A percentile compares a stretch with the other conserved stretches of the same genome.
These are phyloP conservation scores for Plecotus auritus DNA, from an alignment of 2,113 vertebrate genomes.

Conservation along the genomic window DNA sequence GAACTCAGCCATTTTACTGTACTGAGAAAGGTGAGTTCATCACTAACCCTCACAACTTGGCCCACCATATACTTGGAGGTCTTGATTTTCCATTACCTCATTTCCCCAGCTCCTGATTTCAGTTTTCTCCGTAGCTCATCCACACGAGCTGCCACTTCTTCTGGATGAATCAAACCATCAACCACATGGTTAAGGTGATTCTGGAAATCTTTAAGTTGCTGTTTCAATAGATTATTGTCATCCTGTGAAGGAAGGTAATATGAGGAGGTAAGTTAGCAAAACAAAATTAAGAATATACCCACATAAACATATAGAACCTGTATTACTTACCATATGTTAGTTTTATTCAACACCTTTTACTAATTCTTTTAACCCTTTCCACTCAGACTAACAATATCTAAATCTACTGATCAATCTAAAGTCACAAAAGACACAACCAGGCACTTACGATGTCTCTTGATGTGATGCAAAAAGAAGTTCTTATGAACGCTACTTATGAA, in stretches of 20 bases:
- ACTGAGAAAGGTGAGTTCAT: neutral
- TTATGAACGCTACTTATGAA: neutral
- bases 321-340: neutral
- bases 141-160: slow-evolving; percentile 77
- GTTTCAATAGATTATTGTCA: slow-evolving; percentile 82
- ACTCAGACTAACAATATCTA: neutral
- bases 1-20: neutral
- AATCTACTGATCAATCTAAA: neutral
- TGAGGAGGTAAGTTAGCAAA: neutral
- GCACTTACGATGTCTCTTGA: neutral
- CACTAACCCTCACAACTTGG: neutral
- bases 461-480: neutral
- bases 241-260: slow-evolving; percentile 64
- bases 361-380: neutral
- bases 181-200: slow-evolving; percentile 78
- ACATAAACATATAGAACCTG: neutral
- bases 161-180: slow-evolving; percentile 79
- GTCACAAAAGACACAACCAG: neutral
- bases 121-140: slow-evolving; percentile 81
- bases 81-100: slow-evolving; percentile 77
- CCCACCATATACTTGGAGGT: neutral
- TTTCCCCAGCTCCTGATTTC: slow-evolving; percentile 76
- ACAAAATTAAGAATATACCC: neutral
- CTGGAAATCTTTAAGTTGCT: slow-evolving; percentile 82
- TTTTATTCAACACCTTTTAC: neutral